Evolutionary conservation across 2,797 vertebrate genomes (phyloP).

Genomic region (Syngnathus rostellatus): DNA sequence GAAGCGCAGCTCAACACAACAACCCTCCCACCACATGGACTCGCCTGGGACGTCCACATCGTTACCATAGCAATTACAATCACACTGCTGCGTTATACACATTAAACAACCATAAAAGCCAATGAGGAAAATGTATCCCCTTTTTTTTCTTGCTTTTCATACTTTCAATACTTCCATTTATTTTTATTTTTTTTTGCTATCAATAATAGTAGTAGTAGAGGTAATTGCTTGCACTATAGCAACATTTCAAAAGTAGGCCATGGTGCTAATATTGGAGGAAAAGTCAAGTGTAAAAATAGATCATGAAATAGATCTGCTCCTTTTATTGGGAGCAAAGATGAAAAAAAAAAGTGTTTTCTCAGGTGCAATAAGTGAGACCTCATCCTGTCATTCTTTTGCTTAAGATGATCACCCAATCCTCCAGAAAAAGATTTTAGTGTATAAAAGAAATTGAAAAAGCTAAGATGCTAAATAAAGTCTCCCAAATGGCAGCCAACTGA

Average conservation of each 20-base stretch:
- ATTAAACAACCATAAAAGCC: not conserved
- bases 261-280: constrained; percentile 71
- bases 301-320: constrained; percentile 74
- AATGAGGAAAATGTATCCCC: not conserved
- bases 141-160: not conserved
- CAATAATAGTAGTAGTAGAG: not conserved
- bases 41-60: constrained; percentile 45
- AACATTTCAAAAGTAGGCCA: constrained; percentile 68
- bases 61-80: constrained; percentile 69
- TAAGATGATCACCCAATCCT: constrained; percentile 54
- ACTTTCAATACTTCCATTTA: no score
- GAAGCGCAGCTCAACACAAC: constrained; percentile 8
- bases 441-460: not conserved
- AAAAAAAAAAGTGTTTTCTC: constrained; percentile 50
- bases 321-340: constrained; percentile 54
- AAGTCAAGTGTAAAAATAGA: constrained; percentile 72
- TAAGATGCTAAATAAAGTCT: not conserved
- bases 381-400: constrained; percentile 25
- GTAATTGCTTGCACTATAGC: constrained; percentile 41
- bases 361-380: constrained; percentile 58
- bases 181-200: not conserved
- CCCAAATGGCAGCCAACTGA: constrained; percentile 39
- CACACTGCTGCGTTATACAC: not conserved
- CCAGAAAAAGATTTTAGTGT: constrained; percentile 27
- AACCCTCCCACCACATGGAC: constrained; percentile 41